Conservation (phyloP, 2,888 invertebrate genomes). For the Apeira syringaria region DNA sequence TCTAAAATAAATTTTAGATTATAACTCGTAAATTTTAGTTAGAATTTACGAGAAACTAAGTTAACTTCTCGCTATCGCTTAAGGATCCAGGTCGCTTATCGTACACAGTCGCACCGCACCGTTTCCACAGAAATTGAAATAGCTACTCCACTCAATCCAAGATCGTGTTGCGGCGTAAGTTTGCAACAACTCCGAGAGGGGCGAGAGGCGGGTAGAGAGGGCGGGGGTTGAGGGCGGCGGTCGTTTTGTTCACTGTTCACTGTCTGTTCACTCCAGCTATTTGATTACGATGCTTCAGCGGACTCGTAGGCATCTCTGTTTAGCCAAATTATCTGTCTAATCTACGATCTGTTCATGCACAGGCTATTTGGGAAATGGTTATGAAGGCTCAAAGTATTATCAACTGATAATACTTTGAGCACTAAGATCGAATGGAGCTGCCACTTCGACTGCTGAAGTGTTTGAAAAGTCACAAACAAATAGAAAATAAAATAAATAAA, state of each 20-base stretch:
- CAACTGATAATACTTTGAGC: too few relatives aligned
- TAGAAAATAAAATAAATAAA: too few relatives aligned
- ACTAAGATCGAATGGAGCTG: too few relatives aligned
- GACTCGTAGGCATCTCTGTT: constrained; percentile 13
- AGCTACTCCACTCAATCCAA: constrained; percentile 37
- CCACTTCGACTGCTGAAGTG: too few relatives aligned
- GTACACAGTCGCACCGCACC: constrained; percentile 23
- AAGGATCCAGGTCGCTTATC: constrained; percentile 6
- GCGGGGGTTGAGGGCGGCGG: constrained; percentile 23
- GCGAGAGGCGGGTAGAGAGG: neutral
- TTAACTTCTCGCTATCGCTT: neutral
- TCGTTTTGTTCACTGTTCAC: constrained; percentile 26
- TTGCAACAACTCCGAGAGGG: constrained; percentile 26
- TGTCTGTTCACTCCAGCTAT: constrained; percentile 15
- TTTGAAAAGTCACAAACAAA: too few relatives aligned
- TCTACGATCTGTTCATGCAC: neutral
- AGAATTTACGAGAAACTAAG: too few relatives aligned
- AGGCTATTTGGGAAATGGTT: too few relatives aligned
- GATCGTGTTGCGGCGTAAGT: constrained; percentile 29
- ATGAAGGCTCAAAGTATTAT: too few relatives aligned
- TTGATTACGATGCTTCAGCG: constrained; percentile 24
- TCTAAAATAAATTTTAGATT: too few relatives aligned
- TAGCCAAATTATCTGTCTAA: constrained; percentile 4
- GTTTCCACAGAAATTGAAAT: constrained; percentile 44
- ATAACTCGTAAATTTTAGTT: too few relatives aligned